Evolutionary conservation across 2,888 invertebrate genomes (phyloP).

Genomic region (Rugalucina vietnamica): DNA sequence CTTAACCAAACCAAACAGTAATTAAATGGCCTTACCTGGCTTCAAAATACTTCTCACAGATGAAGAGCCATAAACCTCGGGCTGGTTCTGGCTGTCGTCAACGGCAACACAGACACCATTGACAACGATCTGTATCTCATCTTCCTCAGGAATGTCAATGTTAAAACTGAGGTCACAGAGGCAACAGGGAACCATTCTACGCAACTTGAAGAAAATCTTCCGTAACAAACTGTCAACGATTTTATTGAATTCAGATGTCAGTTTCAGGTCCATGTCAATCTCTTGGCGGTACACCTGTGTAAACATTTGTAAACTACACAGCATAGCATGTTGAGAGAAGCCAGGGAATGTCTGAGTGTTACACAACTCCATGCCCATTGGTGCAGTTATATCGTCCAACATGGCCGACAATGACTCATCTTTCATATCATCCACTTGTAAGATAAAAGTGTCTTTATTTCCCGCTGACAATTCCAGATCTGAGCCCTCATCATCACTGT

Average conservation of each 20-base stretch:
- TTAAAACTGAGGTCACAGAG: constrained; percentile 92
- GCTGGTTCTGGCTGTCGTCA: constrained; percentile 63
- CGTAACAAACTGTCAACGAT: constrained; percentile 86
- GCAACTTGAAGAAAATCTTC: constrained; percentile 94
- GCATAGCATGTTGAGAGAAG: constrained; percentile 70
- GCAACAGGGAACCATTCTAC: constrained; percentile 94
- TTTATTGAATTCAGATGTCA: constrained; percentile 80
- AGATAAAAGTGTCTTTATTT: constrained; percentile 91
- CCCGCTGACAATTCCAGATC: constrained; percentile 89
- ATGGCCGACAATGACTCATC: constrained; percentile 91
- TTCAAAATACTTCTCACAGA: constrained; percentile 56
- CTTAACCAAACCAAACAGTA: no score
- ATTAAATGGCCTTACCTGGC: constrained; percentile 64
- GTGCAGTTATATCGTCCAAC: constrained; percentile 90
- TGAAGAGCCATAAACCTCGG: constrained; percentile 38
- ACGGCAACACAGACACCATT: constrained; percentile 92
- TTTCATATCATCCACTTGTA: constrained; percentile 93
- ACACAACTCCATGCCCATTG: constrained; percentile 91
- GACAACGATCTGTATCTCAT: constrained; percentile 85
- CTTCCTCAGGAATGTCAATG: constrained; percentile 94
- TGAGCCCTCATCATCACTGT: constrained; percentile 86
- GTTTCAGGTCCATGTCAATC: constrained; percentile 75
- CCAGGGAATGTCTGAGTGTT: constrained; percentile 92
- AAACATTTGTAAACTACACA: constrained; percentile 89
- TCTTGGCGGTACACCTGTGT: constrained; percentile 90